Base-by-base conservation (phyloP, 2,113 vertebrate species). In the Sturnus vulgaris region DNA sequence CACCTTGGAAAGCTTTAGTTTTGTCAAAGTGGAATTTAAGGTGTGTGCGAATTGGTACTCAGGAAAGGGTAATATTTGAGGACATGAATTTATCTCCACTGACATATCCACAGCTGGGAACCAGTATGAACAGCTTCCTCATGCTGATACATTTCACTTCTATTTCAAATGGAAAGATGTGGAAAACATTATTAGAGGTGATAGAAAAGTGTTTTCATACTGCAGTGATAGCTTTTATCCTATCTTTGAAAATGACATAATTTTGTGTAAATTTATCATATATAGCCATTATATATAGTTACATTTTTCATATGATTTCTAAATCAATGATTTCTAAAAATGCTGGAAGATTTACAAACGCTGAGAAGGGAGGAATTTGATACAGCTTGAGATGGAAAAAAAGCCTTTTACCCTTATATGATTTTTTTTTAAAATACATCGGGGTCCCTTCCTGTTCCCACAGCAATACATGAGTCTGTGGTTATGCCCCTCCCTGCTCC, bases 101-200 rank as follows among this genome's bases (percentile, higher is more conserved):
- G 88, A 94, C 88, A 86, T 23, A 66, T 84, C 52, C 68, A 86
- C 92, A 93, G 85, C 64, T 94, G 92, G 76, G 61, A 93, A 86
- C 4, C 82, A 75, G 60, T 66, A 66, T 8, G 71, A 91, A 83
- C 82, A 81, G 60, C 60, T 81, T 95, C 64, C 31, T 66, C 75
- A 10, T 16, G 56, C 76, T 93, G 85, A 78, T 47, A 35, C 53
- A 40, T 31, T 61, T 50, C 68, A 64, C 44, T 68, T 92, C 56
- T 75, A 22, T 83, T 82, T 78, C 46, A 88, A 93, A 87, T 18
- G 47, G 44, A 93, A 56, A 52, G 42, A 81, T 37, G 42, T 31
- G 33, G 39, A 56, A 88, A 81, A 68, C 12, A 64, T 81, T 76
- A 71, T 47, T 75, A 88, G 80, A 89, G 12, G 19, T 79, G 49